Base-by-base conservation (phyloP, 2,113 vertebrate genomes). In the Channa argus region DNA sequence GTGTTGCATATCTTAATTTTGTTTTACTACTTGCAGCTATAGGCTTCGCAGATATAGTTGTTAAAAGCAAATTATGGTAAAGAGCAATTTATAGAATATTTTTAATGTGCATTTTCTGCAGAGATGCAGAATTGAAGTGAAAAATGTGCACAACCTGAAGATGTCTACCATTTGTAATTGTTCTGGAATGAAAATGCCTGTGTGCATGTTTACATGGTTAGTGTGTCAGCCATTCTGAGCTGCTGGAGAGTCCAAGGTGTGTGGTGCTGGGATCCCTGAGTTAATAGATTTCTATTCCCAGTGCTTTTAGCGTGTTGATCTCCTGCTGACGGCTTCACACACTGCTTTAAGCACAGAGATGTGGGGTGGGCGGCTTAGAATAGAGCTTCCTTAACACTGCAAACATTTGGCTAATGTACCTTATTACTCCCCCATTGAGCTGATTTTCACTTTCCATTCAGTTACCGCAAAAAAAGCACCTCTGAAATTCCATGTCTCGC, bases 341-440 rank as follows among this genome's bases (percentile, higher is more conserved):
- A 86, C 79, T 9, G 71, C 74, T 86, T 83, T 78, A 79, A 86
- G 86, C 70, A 38, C 75, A 61, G 61, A 72, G 68, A 46, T 61
- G 72, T 36, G 37, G 53, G 43, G 56, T 34, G 67, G 45, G 63
- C 4, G 9, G 77, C 65, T 86, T 64, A 62, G 80, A 87, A 83
- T 75, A 79, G 79, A 86, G 78, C 74, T 77, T 90, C 85, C 76
- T 88, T 86, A 89, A 86, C 84, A 71, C 83, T 52, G 79, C 85
- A 85, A 89, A 79, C 79, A 85, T 87, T 88, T 88, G 72, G 79
- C 82, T 92, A 87, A 91, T 90, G 82, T 83, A 87, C 77, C 80
- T 83, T 80, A 84, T 87, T 85, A 86, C 83, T 66, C 73, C 80
- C 83, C 80, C 71, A 75, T 84, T 84, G 84, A 82, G 86, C 78